Evolutionary conservation across 2,113 vertebrate genomes (phyloP), one percentile per base, ranked within the genome.

Genomic region (Nematolebias whitei): DNA sequence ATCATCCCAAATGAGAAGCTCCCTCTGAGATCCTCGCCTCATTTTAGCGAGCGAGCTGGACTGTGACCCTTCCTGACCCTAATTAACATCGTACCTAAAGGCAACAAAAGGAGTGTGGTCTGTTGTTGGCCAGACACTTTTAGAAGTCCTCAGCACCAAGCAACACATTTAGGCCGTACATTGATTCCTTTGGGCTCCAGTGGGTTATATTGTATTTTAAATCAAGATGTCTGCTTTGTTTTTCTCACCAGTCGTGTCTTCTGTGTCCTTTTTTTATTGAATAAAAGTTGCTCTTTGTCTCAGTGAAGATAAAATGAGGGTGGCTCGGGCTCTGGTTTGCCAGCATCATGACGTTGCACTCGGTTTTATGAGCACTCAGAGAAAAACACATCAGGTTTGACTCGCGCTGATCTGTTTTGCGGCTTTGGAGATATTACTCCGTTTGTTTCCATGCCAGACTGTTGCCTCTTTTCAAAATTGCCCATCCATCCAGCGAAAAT

Each of bases 61-160:
- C 63, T 65, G 22, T 83, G 73, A 88, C 84, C 83, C 84, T 45
- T 39, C 0, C 0, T 86, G 83, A 84, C 87, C 86, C 71, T 85
- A 73, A 88, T 92, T 92, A 89, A 85, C 80, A 87, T 86, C 78
- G 24, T 41, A 79, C 88, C 88, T 74, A 74, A 76, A 69, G 87
- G 79, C 63, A 44, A 61, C 26, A 57, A 20, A 44, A 32, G 20
- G 3, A 39, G 49, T 29, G 53, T 52, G 56, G 15, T 26, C 56
- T 72, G 55, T 86, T 87, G 90, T 88, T 88, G 80, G 80, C 69
- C 64, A 53, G 59, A 66, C 74, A 20, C 45, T 63, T 58, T 76
- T 85, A 61, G 59, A 82, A 82, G 65, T 62, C 79, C 82, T 76
- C 74, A 49, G 83, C 76, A 88, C 84, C 83, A 74, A 76, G 72